Evolutionary conservation across 2,888 invertebrate genomes (phyloP).

Genomic region (Acrocera orbiculus): DNA sequence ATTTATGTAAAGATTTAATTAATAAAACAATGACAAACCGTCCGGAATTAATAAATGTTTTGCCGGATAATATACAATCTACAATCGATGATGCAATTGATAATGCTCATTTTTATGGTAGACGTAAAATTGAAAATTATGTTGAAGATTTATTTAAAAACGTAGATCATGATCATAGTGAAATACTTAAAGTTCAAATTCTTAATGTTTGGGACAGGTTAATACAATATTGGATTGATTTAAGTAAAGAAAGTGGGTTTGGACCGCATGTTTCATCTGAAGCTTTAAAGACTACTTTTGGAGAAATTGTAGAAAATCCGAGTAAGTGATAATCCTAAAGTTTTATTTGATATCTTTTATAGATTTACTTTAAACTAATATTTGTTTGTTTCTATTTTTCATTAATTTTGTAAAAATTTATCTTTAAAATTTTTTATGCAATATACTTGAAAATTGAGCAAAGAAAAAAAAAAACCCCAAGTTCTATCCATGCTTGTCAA

Average conservation of each 20-base stretch:
- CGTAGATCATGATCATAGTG: slow-evolving; percentile 61
- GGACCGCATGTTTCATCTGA: slow-evolving; percentile 59
- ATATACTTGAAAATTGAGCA: too few relatives aligned
- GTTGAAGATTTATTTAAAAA: slow-evolving; percentile 65
- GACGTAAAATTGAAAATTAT: slow-evolving; percentile 75
- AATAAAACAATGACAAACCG: slow-evolving; percentile 80
- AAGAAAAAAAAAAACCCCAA: too few relatives aligned
- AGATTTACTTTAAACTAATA: slow-evolving; percentile 3
- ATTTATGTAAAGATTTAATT: slow-evolving; percentile 70
- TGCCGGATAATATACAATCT: slow-evolving; percentile 42
- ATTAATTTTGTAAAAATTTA: too few relatives aligned
- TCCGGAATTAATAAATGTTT: slow-evolving; percentile 63
- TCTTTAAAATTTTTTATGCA: too few relatives aligned
- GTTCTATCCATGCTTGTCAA: too few relatives aligned
- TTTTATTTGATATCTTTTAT: slow-evolving; percentile 1
- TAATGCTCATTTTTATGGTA: slow-evolving; percentile 83
- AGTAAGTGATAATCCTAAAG: slow-evolving; percentile 34
- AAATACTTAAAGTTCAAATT: slow-evolving; percentile 70
- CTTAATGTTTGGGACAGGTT: slow-evolving; percentile 85
- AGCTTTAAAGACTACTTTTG: slow-evolving; percentile 52
- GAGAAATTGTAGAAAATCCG: slow-evolving; percentile 55
- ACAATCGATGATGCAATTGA: slow-evolving; percentile 80
- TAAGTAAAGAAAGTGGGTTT: slow-evolving; percentile 36
- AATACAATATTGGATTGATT: slow-evolving; percentile 82
- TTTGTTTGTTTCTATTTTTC: too few relatives aligned